phyloP scores from a whole-genome alignment of 64 coral and sea anemone genomes.

The Anthopleura sola region DNA sequence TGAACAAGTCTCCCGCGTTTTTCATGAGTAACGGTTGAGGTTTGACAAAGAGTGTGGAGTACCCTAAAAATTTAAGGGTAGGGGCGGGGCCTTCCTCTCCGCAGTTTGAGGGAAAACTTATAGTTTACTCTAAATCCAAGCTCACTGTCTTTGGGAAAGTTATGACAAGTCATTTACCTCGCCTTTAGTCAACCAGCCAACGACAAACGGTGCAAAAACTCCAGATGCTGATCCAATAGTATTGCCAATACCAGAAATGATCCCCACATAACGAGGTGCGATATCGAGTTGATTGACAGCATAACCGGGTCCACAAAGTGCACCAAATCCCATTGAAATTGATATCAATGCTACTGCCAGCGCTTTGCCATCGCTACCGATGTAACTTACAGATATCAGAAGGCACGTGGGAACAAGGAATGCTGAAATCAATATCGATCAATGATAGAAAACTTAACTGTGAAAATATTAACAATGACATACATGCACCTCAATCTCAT shows the following conservation, averaged over 20 bases:
- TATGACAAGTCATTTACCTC: slow-evolving; percentile 26
- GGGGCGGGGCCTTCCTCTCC: too few relatives aligned
- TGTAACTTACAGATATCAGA: slow-evolving; percentile 73
- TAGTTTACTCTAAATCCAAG: too few relatives aligned
- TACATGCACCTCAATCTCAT: too few relatives aligned
- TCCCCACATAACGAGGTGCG: slow-evolving; percentile 63
- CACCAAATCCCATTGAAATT: slow-evolving; percentile 39
- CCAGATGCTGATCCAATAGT: slow-evolving; percentile 52
- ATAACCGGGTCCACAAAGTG: slow-evolving; percentile 31
- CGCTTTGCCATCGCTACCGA: slow-evolving; percentile 47
- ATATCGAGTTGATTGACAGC: slow-evolving; percentile 77
- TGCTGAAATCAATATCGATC: slow-evolving; percentile 22
- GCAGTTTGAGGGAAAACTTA: too few relatives aligned
- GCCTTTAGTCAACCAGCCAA: slow-evolving; percentile 58
- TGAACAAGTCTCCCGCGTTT: too few relatives aligned
- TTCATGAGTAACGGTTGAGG: too few relatives aligned
- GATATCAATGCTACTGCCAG: slow-evolving; percentile 52
- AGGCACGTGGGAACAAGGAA: slow-evolving; percentile 58
- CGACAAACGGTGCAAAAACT: slow-evolving; percentile 56
- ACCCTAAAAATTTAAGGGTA: too few relatives aligned
- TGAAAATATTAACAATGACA: too few relatives aligned
- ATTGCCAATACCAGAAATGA: slow-evolving; percentile 65
- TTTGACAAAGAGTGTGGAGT: too few relatives aligned
- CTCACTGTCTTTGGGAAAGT: too few relatives aligned
- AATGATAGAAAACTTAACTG: background rate